Conservation (phyloP, 2,113 vertebrate species). For the Megaceryle torquata region DNA sequence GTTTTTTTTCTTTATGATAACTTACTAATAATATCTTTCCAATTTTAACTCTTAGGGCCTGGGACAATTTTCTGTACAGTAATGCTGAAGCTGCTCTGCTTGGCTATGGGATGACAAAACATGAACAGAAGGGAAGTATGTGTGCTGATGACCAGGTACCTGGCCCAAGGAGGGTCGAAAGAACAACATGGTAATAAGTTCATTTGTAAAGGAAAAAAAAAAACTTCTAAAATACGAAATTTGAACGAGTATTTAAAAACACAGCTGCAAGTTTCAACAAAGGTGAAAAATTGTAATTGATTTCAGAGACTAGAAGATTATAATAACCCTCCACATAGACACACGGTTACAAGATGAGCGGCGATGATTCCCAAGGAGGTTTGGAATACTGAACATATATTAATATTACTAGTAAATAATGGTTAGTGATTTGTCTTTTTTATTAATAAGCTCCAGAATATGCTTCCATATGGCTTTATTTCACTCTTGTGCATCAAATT, state of each 20-base stretch:
- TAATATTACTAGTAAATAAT: conserved; percentile 15
- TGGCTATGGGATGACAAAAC: background rate
- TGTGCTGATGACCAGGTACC: background rate
- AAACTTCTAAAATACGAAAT: background rate
- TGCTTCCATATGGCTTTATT: background rate
- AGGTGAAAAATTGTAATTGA: background rate
- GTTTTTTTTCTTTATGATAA: background rate
- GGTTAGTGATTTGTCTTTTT: conserved; percentile 15
- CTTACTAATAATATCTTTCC: background rate
- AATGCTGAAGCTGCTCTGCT: background rate
- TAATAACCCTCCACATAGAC: background rate
- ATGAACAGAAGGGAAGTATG: background rate
- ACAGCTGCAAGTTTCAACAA: background rate
- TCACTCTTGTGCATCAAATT: background rate
- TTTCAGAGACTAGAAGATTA: background rate
- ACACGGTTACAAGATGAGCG: conserved; percentile 13
- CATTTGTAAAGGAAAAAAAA: background rate
- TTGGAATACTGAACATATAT: background rate
- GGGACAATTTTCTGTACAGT: background rate
- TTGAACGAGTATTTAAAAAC: background rate
- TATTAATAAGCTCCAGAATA: conserved; percentile 17
- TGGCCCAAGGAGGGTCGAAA: background rate
- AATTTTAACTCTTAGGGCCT: background rate
- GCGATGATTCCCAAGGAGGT: background rate
- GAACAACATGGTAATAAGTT: background rate